Percentiles rank a stretch among this genome's conserved stretches.
phyloP scores from a whole-genome alignment of 2,113 vertebrate species.

The Xenopus borealis region DNA sequence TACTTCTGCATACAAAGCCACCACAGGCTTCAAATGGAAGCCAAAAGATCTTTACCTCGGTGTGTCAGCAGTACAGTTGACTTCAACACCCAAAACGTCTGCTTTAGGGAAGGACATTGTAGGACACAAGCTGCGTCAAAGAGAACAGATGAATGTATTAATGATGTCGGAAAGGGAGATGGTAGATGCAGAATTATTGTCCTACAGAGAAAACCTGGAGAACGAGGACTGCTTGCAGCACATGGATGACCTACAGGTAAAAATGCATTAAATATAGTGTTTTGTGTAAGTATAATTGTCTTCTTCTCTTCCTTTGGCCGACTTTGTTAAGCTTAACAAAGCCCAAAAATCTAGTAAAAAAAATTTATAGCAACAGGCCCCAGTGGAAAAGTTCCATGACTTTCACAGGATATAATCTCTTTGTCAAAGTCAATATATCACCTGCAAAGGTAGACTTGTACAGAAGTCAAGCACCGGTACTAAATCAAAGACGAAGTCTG shows the following conservation, averaged over 20 bases:
- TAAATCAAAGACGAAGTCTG: no score
- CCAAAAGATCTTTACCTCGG: conserved; percentile 82
- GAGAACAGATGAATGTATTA: conserved; percentile 85
- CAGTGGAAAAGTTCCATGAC: no score
- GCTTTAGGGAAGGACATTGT: conserved; percentile 78
- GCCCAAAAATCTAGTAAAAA: no score
- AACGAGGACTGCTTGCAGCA: conserved; percentile 87
- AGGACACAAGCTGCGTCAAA: conserved; percentile 76
- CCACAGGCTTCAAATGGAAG: conserved; percentile 77
- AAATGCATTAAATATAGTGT: conserved; percentile 2
- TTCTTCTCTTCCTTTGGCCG: background rate
- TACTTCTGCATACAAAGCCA: conserved; percentile 61
- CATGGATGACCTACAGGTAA: conserved; percentile 95
- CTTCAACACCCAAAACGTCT: conserved; percentile 63
- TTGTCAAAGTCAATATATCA: no score
- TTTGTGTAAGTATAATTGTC: background rate
- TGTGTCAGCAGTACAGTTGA: conserved; percentile 71
- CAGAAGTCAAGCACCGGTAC: no score
- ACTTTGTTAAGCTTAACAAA: no score
- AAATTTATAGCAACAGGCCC: no score
- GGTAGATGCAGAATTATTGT: conserved; percentile 79
- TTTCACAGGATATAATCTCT: no score
- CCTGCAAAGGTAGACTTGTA: no score
- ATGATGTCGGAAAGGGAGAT: conserved; percentile 89
- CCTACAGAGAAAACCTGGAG: conserved; percentile 79